Conservation (phyloP, 2,797 vertebrate species). For the Gobio occitaniae region DNA sequence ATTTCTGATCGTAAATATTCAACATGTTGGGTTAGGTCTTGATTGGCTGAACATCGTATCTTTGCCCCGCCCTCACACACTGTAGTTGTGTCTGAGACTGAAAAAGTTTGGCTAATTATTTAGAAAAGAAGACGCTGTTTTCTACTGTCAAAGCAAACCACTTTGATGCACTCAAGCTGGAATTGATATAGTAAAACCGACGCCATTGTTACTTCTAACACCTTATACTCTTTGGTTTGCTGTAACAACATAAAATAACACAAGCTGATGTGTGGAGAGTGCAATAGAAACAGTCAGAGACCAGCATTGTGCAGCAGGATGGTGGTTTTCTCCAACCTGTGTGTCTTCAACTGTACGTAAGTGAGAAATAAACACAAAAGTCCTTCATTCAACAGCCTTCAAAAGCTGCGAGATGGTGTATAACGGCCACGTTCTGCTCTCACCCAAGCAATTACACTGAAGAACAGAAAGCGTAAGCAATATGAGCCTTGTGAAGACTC, state of each 20-base stretch:
- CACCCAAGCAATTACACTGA: conserved; percentile 42
- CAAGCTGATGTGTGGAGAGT: conserved; percentile 19
- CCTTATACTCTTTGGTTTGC: conserved; percentile 48
- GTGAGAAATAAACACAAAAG: conserved; percentile 53
- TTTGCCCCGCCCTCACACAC: neutral
- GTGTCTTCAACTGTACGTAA: conserved; percentile 38
- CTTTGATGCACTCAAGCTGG: neutral
- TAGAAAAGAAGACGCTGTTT: neutral
- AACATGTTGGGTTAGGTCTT: neutral
- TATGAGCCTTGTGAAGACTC: conserved; percentile 10
- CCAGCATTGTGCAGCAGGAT: conserved; percentile 46
- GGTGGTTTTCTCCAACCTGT: conserved; percentile 37
- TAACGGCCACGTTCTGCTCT: conserved; percentile 41
- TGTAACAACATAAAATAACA: conserved; percentile 34
- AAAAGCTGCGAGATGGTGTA: conserved; percentile 40
- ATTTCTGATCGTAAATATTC: too few species aligned
- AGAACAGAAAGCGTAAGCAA: conserved; percentile 8
- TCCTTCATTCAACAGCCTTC: conserved; percentile 45
- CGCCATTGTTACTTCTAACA: neutral
- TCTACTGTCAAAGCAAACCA: neutral
- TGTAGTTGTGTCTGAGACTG: neutral
- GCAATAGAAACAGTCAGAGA: conserved; percentile 28
- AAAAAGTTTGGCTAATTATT: neutral
- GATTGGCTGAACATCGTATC: neutral
- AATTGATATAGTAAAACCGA: neutral